phyloP scores from a whole-genome alignment of 2,113 vertebrate genomes.

The Otis tarda region DNA sequence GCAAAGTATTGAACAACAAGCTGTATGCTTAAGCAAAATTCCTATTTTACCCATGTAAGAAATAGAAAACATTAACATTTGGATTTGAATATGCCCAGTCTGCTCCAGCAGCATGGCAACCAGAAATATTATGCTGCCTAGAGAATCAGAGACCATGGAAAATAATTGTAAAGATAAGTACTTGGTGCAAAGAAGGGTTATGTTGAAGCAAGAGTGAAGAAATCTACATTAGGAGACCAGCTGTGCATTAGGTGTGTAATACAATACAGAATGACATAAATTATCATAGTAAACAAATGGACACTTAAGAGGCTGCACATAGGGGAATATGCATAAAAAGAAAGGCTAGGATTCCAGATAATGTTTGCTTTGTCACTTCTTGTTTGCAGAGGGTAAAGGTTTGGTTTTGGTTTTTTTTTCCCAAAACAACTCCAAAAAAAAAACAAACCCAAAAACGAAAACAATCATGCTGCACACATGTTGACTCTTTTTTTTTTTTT shows the following conservation, averaged over 20 bases:
- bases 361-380: not conserved
- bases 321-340: conserved; percentile 22
- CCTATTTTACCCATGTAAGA: not conserved
- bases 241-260: conserved; percentile 69
- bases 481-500: too few species aligned
- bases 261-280: conserved; percentile 71
- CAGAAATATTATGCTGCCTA: conserved; percentile 22
- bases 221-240: conserved; percentile 69
- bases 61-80: conserved; percentile 8
- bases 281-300: conserved; percentile 73
- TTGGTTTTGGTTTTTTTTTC: too few species aligned
- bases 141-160: conserved; percentile 30
- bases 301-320: conserved; percentile 64
- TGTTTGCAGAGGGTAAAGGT: not conserved
- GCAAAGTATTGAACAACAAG: not conserved
- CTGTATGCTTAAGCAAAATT: not conserved
- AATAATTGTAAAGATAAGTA: conserved; percentile 49
- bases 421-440: too few species aligned
- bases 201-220: conserved; percentile 58
- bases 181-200: conserved; percentile 29
- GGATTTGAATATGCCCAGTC: not conserved
- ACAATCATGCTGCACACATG: not conserved
- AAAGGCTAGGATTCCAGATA: not conserved
- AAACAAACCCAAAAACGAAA: not conserved
- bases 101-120: not conserved